Evolutionary conservation across 2,888 invertebrate genomes (phyloP), one percentile per base, ranked within the genome.

Genomic region (Mythimna impura): DNA sequence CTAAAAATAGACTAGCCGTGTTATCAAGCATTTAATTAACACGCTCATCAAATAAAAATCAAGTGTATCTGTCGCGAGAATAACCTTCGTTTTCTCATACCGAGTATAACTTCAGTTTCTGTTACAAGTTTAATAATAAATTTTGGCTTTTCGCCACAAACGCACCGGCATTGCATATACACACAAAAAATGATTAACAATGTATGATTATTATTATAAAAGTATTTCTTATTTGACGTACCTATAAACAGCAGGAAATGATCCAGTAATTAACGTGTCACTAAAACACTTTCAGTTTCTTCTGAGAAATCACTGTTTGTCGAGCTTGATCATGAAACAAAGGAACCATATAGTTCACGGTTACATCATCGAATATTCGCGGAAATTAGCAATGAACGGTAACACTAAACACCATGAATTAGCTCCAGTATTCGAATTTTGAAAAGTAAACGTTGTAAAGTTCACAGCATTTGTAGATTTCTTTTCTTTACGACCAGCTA

Each of bases 281-380:
- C 91, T 91, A 84, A 86, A 87, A 89, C 93, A 93, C 94, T 93
- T 91, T 92, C 90, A 89, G 89, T 92, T 92, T 91, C 90, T 89
- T 88, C 76, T 17, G 14, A 86, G 90, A 92, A 91, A 86, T 70
- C 93, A 93, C 93, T 91, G 91, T 92, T 90, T 88, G 91, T 90
- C 83, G 85, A 86, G 81, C 70, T 87, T 82, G 81, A 84, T 84
- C 84, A 76, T 66, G 71, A 83, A 92, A 94, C 93, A 93, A 94
- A 92, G 92, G 89, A 86, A 89, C 90, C 88, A 93, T 92, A 91
- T 89, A 92, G 87, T 91, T 89, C 83, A 82, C 86, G 78, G 89
- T 94, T 94, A 94, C 94, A 95, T 94, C 94, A 95, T 87, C 89
- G 79, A 87, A 87, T 85, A 90, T 93, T 93, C 92, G 91, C 91